phyloP scores from a whole-genome alignment of 2,888 invertebrate genomes.

The Cryptocephalus primarius region DNA sequence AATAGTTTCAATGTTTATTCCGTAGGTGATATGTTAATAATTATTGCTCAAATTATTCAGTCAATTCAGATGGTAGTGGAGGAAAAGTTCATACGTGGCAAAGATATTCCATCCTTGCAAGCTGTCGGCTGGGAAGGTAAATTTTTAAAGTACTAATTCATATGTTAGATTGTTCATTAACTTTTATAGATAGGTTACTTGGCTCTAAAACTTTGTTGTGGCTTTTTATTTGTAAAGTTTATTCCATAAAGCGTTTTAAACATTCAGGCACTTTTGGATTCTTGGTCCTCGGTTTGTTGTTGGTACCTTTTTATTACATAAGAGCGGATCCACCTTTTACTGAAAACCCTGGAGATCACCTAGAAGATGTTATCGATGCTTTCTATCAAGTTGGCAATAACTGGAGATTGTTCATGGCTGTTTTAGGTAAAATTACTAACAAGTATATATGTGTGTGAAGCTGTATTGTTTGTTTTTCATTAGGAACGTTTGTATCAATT shows the following conservation, averaged over 20 bases:
- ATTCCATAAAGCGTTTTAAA: too few species aligned
- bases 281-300: slow-evolving; percentile 46
- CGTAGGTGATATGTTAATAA: slow-evolving; percentile 55
- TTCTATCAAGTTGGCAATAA: slow-evolving; percentile 69
- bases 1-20: neutral
- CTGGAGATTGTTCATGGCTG: slow-evolving; percentile 48
- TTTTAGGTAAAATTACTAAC: slow-evolving; percentile 45
- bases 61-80: slow-evolving; percentile 91
- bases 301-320: slow-evolving; percentile 74
- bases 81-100: slow-evolving; percentile 76
- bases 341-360: slow-evolving; percentile 56
- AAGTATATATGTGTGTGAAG: neutral
- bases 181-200: too few species aligned
- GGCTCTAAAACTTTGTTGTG: too few species aligned
- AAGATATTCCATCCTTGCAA: slow-evolving; percentile 80
- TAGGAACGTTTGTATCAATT: slow-evolving; percentile 50
- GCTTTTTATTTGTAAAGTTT: too few species aligned
- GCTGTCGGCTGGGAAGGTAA: slow-evolving; percentile 91
- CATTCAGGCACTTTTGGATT: slow-evolving; percentile 59
- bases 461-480: neutral
- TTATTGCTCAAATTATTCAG: slow-evolving; percentile 68
- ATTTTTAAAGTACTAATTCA: too few species aligned
- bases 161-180: too few species aligned
- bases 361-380: slow-evolving; percentile 82
- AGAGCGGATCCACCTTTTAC: slow-evolving; percentile 66